Conservation (phyloP, 2,888 invertebrate genomes). For the Nemotelus pantherinus region DNA sequence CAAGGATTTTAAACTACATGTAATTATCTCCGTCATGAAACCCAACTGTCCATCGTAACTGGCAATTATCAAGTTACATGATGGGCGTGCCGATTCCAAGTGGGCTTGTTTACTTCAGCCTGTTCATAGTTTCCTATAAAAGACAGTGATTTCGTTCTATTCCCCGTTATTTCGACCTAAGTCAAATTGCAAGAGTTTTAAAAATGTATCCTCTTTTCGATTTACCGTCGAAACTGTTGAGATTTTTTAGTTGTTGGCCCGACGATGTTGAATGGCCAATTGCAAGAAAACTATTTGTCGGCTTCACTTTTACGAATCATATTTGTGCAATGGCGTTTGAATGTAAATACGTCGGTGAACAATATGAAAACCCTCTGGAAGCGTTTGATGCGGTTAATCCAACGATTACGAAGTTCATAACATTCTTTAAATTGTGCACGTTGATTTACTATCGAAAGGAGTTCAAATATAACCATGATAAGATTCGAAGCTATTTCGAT, state of each 20-base stretch:
- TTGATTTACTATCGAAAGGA: slow-evolving; percentile 36
- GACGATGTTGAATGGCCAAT: slow-evolving; percentile 5
- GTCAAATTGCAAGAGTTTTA: neutral
- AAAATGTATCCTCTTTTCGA: slow-evolving; percentile 34
- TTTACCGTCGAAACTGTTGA: slow-evolving; percentile 15
- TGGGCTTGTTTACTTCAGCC: slow-evolving; percentile 19
- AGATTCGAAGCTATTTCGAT: slow-evolving; percentile 13
- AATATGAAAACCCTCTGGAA: slow-evolving; percentile 29
- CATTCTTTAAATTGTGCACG: slow-evolving; percentile 45
- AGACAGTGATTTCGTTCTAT: neutral
- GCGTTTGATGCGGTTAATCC: slow-evolving; percentile 47
- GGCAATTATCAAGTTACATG: slow-evolving; percentile 22
- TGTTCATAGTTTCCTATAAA: slow-evolving; percentile 2
- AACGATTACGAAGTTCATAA: slow-evolving; percentile 38
- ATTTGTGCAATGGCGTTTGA: slow-evolving; percentile 14
- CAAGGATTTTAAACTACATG: too few species aligned
- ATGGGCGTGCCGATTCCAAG: slow-evolving; percentile 16
- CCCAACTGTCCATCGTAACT: neutral
- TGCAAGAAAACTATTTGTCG: neutral
- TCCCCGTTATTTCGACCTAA: neutral
- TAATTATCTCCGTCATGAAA: too few species aligned
- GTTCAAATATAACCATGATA: slow-evolving; percentile 27
- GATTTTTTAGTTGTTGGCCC: slow-evolving; percentile 28
- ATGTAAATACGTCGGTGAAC: slow-evolving; percentile 31
- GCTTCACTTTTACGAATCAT: slow-evolving; percentile 19